phyloP scores from a whole-genome alignment of 2,888 invertebrate genomes.

The Carterocephalus palaemon region DNA sequence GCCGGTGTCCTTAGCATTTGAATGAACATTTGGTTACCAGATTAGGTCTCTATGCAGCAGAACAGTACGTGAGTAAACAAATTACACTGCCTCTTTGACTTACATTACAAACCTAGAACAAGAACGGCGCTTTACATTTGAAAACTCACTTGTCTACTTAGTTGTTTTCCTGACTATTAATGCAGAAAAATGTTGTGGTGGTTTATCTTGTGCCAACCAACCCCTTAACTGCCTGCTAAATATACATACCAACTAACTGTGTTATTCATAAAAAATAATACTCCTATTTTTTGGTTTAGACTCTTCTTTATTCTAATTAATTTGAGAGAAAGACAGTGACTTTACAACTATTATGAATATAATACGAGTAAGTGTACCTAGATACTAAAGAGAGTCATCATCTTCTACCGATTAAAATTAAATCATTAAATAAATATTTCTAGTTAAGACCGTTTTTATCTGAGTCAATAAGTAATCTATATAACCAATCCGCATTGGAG shows the following conservation, averaged over 20 bases:
- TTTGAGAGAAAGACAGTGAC: too few species aligned
- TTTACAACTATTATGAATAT: too few species aligned
- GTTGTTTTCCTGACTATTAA: conserved; percentile 10
- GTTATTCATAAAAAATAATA: not conserved
- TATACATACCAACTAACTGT: conserved; percentile 28
- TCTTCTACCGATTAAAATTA: too few species aligned
- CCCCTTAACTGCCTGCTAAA: too few species aligned
- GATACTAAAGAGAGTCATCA: too few species aligned
- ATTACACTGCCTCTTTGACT: conserved; percentile 52
- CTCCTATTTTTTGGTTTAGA: not conserved
- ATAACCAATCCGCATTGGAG: too few species aligned
- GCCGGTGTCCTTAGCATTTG: conserved; percentile 63
- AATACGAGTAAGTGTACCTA: too few species aligned
- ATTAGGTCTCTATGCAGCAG: conserved; percentile 66
- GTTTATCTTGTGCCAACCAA: too few species aligned
- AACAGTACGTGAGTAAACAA: conserved; percentile 62
- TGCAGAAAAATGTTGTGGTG: too few species aligned
- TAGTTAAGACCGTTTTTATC: too few species aligned
- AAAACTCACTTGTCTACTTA: conserved; percentile 14
- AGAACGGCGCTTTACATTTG: conserved; percentile 45
- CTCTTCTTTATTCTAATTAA: not conserved
- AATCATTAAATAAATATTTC: too few species aligned
- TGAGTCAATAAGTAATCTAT: too few species aligned
- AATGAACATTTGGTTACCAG: conserved; percentile 77
- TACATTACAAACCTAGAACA: conserved; percentile 37